Percentiles rank a stretch among this genome's conserved stretches.
These are phyloP conservation scores for Catharus fuscescens DNA, from an alignment of 2,113 vertebrate genomes.

Conservation along the genomic window DNA sequence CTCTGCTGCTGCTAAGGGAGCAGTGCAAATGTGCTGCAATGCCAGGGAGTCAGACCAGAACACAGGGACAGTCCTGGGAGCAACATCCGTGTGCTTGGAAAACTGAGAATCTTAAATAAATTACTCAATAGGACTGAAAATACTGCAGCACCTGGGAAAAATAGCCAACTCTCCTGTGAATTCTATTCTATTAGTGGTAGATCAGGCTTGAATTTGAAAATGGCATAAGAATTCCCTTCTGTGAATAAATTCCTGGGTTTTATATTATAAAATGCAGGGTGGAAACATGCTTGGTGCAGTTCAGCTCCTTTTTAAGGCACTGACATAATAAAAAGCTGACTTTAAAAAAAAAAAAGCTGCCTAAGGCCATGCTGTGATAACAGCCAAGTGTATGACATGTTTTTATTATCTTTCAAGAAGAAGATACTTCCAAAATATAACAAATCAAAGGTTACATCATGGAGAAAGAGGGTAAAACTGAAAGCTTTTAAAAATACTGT, in stretches of 20 bases:
- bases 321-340: not conserved
- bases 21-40: not conserved
- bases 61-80: not conserved
- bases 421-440: constrained; percentile 9
- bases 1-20: constrained; percentile 17
- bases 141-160: not conserved
- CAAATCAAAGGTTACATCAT: constrained; percentile 14
- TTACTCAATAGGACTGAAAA: not conserved
- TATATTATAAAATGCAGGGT: not conserved
- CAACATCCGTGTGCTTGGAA: not conserved
- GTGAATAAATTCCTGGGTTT: not conserved
- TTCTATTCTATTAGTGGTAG: not conserved
- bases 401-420: not conserved
- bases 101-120: not conserved
- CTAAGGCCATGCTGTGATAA: not conserved
- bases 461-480: not conserved
- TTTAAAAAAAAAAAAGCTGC: not conserved
- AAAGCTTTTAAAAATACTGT: not conserved
- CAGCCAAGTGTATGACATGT: not conserved
- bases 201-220: not conserved
- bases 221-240: not conserved
- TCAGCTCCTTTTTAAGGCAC: not conserved
- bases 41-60: not conserved
- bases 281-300: not conserved
- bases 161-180: not conserved